Base-by-base conservation (phyloP, 2,888 invertebrate genomes). In the Drosophila imparisetae region DNA sequence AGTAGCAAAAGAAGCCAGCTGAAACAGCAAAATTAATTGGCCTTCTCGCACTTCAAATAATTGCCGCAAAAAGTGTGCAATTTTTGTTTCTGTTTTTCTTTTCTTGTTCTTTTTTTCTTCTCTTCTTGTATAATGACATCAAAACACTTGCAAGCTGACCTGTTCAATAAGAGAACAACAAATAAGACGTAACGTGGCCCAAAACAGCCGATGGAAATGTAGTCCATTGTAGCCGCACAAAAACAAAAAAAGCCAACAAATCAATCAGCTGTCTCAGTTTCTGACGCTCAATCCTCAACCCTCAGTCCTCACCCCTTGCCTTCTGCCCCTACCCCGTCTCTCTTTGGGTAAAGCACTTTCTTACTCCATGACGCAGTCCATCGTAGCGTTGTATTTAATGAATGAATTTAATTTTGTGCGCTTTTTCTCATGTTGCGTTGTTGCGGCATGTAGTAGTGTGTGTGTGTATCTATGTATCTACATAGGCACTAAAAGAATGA, bases 391-490 rank as follows among this genome's bases (percentile, higher is more conserved):
- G 80, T 76, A 89, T 87, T 87, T 87, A 85, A 90, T 87, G 86
- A 87, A 87, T 87, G 86, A 87, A 87, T 90, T 90, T 74, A 75
- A 86, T 87, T 89, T 80, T 70, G 75, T 77, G 71, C 72, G 82
- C 70, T 55, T 76, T 73, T 85, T 76, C 74, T 67, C 60, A 63
- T 71, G 59, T 64, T 67, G 54, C 71, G 59, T 62, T 67, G 57
- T 75, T 77, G 72, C 73, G 66, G 58, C 66, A 68, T 68, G 66
- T 48, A 59, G 53, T 69, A 32, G 30, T 45, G 38, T 15, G 49
- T 36, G 27, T 42, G 13, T 64, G 21, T n/a, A 24, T 18, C 15
- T 24, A 18, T 24, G 58, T 66, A 65, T 68, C 52, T 68, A 80
- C 68, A 29, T 59, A 57, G 60, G 79, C 65, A 81, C 65, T 61